Base-by-base conservation (phyloP, 1,140 invertebrate species). In the Drosophila serrata region DNA sequence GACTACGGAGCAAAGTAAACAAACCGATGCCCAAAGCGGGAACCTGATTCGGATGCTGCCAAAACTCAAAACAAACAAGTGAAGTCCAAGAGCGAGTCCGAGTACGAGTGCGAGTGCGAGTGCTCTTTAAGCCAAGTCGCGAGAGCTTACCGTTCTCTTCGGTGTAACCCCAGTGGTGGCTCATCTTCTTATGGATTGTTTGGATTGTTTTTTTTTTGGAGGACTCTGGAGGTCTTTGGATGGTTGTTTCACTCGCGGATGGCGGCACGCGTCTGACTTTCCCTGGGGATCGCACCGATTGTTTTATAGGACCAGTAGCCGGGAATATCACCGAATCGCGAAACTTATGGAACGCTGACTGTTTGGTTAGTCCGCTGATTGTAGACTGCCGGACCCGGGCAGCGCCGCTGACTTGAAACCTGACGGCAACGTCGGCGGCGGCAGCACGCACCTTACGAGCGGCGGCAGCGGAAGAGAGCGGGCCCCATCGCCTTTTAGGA, bases 141-240 rank as follows among this genome's bases (percentile, higher is more conserved):
- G 31, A 27, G 17, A 22, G 46, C 91, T 90, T 91, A 92, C 91
- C 91, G 49, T 92, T 92, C 67, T 92, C 85, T 68, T 82, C 79
- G 62, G 91, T 92, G 59, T 92, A 92, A 63, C 91, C 91, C 91
- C 91, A 92, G 76, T 90, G 87, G 43, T 92, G 79, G 84, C 90
- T 92, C 91, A 92, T 92, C 45, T 87, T 91, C 13, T 35, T 67
- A 12, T 39, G 6, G 35, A 59, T 45, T 22, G 59, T 45, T 56
- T 51, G 39, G 27, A n/a, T 37, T 53, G 6, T n/a, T 6, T 39
- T n/a, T n/a, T 24, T 24, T 8, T 15, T 2, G 7, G 29, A 51
- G 63, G 57, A 75, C 48, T 45, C 61, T 45, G 53, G 69, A 27
- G 42, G 31, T 53, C 49, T 53, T 6, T 15, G 12, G n/a, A 24